Base-by-base conservation (phyloP, 2,888 invertebrate genomes). In the Lordiphosa andalusiaca region DNA sequence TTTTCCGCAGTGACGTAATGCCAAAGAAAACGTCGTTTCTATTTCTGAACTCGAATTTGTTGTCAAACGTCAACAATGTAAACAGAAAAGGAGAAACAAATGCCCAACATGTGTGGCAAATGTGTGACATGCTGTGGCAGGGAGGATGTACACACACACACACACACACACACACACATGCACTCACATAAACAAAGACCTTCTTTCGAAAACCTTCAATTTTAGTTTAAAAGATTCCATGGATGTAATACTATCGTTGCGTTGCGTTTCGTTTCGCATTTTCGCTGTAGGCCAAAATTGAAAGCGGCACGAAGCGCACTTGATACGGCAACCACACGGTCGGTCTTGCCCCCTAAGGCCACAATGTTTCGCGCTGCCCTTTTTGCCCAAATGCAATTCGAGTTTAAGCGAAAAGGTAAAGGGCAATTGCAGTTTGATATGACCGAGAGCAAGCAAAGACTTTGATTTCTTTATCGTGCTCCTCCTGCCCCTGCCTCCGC, bases 31-130 rank as follows among this genome's bases (percentile, higher is more conserved):
- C 36, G 25, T 30, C 39, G 19, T 16, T 40, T 23, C 40, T 19
- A 49, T 41, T 53, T 63, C 39, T 42, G 40, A 41, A 54, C 44
- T 46, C 62, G 44, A 56, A 54, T 64, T 63, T 47, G 61, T 50
- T 60, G 61, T 21, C 51, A 35, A 40, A 61, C 35, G 40, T 44
- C 51, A 30, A 30, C 33, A 33, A 6, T 44, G 30, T 33, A 44
- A 44, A 33, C 33, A 44, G 44, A 44, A 44, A 44, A 30, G 25
- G 42, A 30, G 42, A 44, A 75, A 55, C 74, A 73, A 74, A 80
- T 80, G 80, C 51, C 57, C 53, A 72, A 80, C 74, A 74, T 80
- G 56, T 74, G 74, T 64, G 58, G 58, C 73, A 59, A 73, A 72
- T 66, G 59, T 76, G 76, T 66, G 63, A 62, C 70, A 76, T 63